Percentiles rank a stretch among this genome's conserved stretches.
phyloP scores from a whole-genome alignment of 2,113 vertebrate genomes.

The Clarias gariepinus region DNA sequence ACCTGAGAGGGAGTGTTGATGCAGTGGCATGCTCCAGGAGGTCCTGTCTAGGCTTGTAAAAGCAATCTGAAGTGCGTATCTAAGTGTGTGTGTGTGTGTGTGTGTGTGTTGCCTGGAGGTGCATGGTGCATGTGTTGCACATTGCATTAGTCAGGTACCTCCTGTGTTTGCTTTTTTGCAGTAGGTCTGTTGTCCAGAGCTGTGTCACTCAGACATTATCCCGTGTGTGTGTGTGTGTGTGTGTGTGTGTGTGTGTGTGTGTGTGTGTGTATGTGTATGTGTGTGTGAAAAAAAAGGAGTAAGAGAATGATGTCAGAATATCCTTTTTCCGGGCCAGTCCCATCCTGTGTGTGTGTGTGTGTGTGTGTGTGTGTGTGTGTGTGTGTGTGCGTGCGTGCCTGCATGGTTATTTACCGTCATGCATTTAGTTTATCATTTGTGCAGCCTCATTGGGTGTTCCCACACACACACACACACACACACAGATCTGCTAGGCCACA shows the following conservation, averaged over 20 bases:
- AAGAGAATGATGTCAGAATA: constrained; percentile 15
- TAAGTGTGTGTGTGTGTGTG: constrained; percentile 10
- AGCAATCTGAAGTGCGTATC: neutral
- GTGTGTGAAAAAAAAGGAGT: neutral
- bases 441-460: constrained; percentile 7
- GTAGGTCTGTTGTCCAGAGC: neutral
- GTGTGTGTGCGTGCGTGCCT: neutral
- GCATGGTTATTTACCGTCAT: neutral
- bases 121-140: neutral
- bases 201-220: neutral
- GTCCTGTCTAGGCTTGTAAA: neutral
- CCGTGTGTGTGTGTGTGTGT: constrained; percentile 4
- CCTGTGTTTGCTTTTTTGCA: neutral
- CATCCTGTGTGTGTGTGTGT: constrained; percentile 6
- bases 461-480: constrained; percentile 20
- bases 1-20: neutral
- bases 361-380: constrained; percentile 14
- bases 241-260: constrained; percentile 19
- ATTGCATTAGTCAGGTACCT: neutral
- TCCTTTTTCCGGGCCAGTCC: neutral
- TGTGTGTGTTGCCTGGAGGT: neutral
- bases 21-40: neutral
- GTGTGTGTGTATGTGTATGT: constrained; percentile 8
- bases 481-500: constrained; percentile 8
- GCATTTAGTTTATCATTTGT: neutral